These are phyloP conservation scores for Hemistola chrysoprasaria DNA, from an alignment of 2,888 invertebrate species.

Conservation along the genomic window DNA sequence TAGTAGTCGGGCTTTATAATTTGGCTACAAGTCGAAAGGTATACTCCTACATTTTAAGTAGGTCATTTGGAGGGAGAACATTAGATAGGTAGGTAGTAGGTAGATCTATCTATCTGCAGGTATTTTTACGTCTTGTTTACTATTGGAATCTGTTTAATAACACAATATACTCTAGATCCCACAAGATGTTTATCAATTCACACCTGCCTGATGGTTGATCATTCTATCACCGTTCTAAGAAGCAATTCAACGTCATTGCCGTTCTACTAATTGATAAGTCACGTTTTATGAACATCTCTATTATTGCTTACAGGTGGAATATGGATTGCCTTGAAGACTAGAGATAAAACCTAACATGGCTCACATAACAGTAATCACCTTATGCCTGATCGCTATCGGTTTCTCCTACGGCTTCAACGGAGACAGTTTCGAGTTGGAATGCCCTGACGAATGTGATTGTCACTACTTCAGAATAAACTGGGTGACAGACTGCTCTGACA, in stretches of 20 bases:
- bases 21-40: too few species aligned
- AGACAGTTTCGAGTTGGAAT: constrained; percentile 85
- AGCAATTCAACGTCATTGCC: too few species aligned
- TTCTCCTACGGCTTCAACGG: constrained; percentile 76
- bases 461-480: constrained; percentile 89
- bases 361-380: constrained; percentile 43
- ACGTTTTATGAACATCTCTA: constrained; percentile 12
- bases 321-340: constrained; percentile 35
- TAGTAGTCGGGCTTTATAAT: too few species aligned
- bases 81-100: too few species aligned
- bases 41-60: too few species aligned
- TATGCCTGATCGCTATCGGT: constrained; percentile 50
- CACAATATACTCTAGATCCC: constrained; percentile 7
- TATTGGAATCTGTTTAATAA: constrained; percentile 7
- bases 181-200: constrained; percentile 27
- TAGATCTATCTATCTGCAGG: too few species aligned
- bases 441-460: constrained; percentile 89
- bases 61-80: too few species aligned
- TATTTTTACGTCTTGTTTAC: too few species aligned
- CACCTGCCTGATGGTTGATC: constrained; percentile 32
- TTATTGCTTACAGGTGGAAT: constrained; percentile 44
- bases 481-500: constrained; percentile 89
- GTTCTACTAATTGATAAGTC: constrained; percentile 22
- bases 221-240: constrained; percentile 37
- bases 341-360: constrained; percentile 45